Evolutionary conservation across 2,113 vertebrate genomes (phyloP), one percentile per base, ranked within the genome.

Genomic region (Elephantulus edwardii): DNA sequence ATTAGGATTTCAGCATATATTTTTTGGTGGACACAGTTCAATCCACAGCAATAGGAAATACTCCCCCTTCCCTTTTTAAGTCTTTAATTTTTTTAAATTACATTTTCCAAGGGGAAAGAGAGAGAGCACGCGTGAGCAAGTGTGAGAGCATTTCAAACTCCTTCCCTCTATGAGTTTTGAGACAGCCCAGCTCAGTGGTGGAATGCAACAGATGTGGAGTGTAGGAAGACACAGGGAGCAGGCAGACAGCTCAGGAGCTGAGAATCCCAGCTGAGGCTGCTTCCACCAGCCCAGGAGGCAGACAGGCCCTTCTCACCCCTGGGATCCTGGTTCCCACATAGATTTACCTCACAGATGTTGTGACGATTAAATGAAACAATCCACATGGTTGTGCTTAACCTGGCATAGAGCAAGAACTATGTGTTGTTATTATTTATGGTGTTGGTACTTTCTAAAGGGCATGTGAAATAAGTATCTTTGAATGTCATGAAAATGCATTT

Each of bases 401-500:
- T 46, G 33, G 75, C 33, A 26, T n/a, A 48, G 12, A 58, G 19
- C 58, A 83, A 52, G 71, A 78, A 72, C 52, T 17, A 33, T 72
- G 60, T 86, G 46, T 86, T 72, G 20, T 86, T 88, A 84, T 93
- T 94, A 94, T 95, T 95, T 90, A 95, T 56, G 71, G 58, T 64
- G 10, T 54, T 33, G 33, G 50, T 66, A 81, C 70, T 77, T 94
- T 91, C 88, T 89, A 95, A 95, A 95, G 92, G 76, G 86, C 86
- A 52, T 33, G 76, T 88, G 90, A 93, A 94, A 92, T 84, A 92
- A 95, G 83, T 88, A 79, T 48, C 66, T 93, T 79, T 92, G 80
- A 24, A 56, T 22, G 19, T 56, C 54, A 56, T 56, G 26, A 74
- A 94, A 91, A 62, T 33, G 30, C 50, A 82, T 46, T 89, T 79